Base-by-base conservation (phyloP, 2,113 vertebrate species). In the Albula goreensis region DNA sequence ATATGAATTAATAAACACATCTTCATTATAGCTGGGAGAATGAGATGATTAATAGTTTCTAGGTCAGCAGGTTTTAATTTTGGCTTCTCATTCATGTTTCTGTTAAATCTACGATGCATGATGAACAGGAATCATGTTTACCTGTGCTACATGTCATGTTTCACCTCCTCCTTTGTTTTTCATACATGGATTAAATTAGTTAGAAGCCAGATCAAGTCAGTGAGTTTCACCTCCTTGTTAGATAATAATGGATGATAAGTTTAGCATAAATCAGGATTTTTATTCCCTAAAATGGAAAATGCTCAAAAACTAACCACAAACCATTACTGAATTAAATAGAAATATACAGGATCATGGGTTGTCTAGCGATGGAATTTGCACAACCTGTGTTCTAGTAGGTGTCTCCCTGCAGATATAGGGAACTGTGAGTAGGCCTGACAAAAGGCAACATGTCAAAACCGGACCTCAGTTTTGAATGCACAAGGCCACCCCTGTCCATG, bases 1-100 rank as follows among this genome's bases (percentile, higher is more conserved):
- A 31, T 74, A 74, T 83, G 60, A 83, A 70, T 77, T 74, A 70
- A 83, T 83, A 83, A 50, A 74, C 63, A 51, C 49, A 25, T 7
- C 63, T 25, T 74, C 83, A 25, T 19, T n/a, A 17, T 49, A 17
- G 50, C 41, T 17, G n/a, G 19, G 5, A 66, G 31, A 74, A 74
- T 2, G 22, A 53, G 60, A 10, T 74, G 17, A 63, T 74, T 50
- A 19, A 83, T 25, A 13, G n/a, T 80, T 80, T 50, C 49, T 80
- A 15, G 25, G 19, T 50, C 48, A 41, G 41, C 50, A 19, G 12
- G 17, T 66, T 50, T 50, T 22, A 22, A 6, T 50, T 51, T 51
- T 5, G 79, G 48, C 66, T 53, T n/a, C 63, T 50, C 48, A 77
- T 50, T 70, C n/a, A 74, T 25, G 4, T 83, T 70, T n/a, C 63